phyloP scores from a whole-genome alignment of 2,888 invertebrate species.

The Pantelozetes paolii region DNA sequence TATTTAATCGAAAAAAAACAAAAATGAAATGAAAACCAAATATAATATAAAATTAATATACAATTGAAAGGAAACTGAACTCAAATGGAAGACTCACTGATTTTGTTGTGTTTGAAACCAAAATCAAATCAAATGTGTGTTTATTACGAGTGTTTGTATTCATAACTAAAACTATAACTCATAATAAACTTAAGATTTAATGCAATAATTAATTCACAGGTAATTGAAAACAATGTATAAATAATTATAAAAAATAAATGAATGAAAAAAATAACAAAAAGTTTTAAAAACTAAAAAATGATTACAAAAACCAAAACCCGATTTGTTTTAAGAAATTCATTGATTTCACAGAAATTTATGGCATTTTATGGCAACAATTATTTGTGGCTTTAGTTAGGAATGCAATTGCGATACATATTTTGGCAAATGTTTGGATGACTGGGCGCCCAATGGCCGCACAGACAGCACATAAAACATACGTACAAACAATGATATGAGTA shows the following conservation, averaged over 20 bases:
- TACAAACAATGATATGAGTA: slow-evolving; percentile 35
- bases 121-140: slow-evolving; percentile 3
- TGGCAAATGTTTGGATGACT: slow-evolving; percentile 17
- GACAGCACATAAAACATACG: slow-evolving; percentile 19
- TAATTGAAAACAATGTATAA: no score
- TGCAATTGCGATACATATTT: background rate
- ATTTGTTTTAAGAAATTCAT: background rate
- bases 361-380: slow-evolving; percentile 25
- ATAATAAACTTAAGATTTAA: slow-evolving; percentile 11
- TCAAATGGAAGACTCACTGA: slow-evolving; percentile 47
- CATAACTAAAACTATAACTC: background rate
- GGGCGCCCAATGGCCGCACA: background rate
- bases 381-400: background rate
- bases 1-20: background rate
- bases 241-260: background rate
- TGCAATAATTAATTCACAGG: background rate
- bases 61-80: slow-evolving; percentile 44
- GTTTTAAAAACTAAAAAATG: background rate
- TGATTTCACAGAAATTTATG: no score
- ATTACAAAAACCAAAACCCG: slow-evolving; percentile 9
- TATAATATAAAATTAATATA: slow-evolving; percentile 36
- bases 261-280: background rate
- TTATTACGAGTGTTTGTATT: background rate
- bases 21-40: background rate
- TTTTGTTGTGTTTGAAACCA: slow-evolving; percentile 45